Percentiles rank a stretch among this genome's conserved stretches.
phyloP scores from a whole-genome alignment of 2,888 invertebrate genomes.

The Noctua janthe region DNA sequence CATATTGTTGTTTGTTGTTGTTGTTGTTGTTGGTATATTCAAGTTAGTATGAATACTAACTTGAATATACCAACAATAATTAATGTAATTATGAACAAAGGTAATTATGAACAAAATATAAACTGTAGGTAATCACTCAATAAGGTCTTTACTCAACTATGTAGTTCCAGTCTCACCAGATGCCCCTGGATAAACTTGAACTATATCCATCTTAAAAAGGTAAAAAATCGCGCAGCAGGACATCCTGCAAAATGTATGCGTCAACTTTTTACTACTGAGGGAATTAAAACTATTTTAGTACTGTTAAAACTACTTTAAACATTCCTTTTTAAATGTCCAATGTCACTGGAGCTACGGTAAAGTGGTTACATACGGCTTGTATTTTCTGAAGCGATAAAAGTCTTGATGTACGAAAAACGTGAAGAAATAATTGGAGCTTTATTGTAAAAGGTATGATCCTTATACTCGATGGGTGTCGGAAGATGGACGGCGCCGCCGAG shows the following conservation, averaged over 20 bases:
- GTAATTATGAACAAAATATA: not conserved
- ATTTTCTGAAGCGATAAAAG: too few relatives aligned
- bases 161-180: slow-evolving; percentile 15
- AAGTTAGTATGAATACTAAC: too few relatives aligned
- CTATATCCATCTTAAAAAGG: slow-evolving; percentile 10
- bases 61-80: too few relatives aligned
- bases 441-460: too few relatives aligned
- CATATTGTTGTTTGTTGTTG: too few relatives aligned
- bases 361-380: too few relatives aligned
- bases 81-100: too few relatives aligned
- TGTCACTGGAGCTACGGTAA: not conserved
- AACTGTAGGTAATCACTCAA: not conserved
- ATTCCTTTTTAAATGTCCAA: slow-evolving; percentile 14
- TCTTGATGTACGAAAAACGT: too few relatives aligned
- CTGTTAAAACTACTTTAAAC: slow-evolving; percentile 8
- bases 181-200: not conserved
- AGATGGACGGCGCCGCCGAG: too few relatives aligned
- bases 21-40: too few relatives aligned
- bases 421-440: too few relatives aligned
- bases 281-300: slow-evolving; percentile 22
- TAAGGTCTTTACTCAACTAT: not conserved
- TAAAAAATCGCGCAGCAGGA: slow-evolving; percentile 12
- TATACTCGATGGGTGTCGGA: too few relatives aligned
- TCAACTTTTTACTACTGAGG: slow-evolving; percentile 20
- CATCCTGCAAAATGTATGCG: slow-evolving; percentile 14